These are phyloP conservation scores for Microctenopoma steveboyesi DNA, from an alignment of 2,797 vertebrate genomes.

Conservation along the genomic window DNA sequence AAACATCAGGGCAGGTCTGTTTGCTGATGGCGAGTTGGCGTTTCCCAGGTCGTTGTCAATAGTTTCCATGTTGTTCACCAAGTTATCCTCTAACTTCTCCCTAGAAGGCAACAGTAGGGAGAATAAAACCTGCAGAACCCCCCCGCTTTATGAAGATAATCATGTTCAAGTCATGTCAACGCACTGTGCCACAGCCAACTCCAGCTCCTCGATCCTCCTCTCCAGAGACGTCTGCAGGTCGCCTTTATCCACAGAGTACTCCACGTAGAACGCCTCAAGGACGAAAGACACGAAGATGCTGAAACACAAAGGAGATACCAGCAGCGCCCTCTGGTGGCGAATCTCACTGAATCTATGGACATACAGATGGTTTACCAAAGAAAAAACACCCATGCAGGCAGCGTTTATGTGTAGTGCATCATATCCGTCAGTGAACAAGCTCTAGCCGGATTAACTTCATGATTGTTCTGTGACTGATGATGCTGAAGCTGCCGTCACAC, in stretches of 20 bases:
- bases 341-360: too few relatives aligned
- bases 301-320: constrained; percentile 9
- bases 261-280: constrained; percentile 94
- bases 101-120: constrained; percentile 22
- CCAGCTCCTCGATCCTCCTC: constrained; percentile 92
- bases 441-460: too few relatives aligned
- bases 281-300: constrained; percentile 96
- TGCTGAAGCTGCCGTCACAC: constrained; percentile 66
- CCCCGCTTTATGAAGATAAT: too few relatives aligned
- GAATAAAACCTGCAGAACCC: not conserved
- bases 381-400: too few relatives aligned
- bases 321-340: too few relatives aligned
- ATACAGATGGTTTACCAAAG: too few relatives aligned
- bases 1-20: constrained; percentile 82
- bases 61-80: constrained; percentile 86
- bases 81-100: constrained; percentile 73
- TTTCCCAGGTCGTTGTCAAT: constrained; percentile 72
- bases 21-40: constrained; percentile 64
- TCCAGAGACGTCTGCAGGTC: constrained; percentile 92
- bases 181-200: constrained; percentile 88
- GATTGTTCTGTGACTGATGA: too few relatives aligned
- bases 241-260: constrained; percentile 92
- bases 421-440: too few relatives aligned
- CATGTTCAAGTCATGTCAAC: constrained; percentile 46
- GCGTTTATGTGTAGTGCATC: too few relatives aligned